Conservation (phyloP, 2,888 invertebrate genomes). For the Nezara viridula region DNA sequence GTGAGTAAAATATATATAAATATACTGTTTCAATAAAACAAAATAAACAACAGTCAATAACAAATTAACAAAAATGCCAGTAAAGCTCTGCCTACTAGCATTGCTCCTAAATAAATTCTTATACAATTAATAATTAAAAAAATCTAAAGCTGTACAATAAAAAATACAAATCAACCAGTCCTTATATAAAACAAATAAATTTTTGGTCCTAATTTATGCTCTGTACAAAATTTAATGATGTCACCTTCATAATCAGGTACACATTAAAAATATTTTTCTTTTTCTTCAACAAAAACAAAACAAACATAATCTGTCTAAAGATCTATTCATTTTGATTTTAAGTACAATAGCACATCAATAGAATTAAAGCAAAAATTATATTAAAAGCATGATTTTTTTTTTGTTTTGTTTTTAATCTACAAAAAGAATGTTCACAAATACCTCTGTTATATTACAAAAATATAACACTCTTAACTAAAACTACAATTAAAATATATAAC, state of each 20-base stretch:
- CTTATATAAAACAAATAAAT: constrained; percentile 43
- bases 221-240: constrained; percentile 43
- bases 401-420: not conserved
- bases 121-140: constrained; percentile 37
- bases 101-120: constrained; percentile 19
- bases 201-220: constrained; percentile 41
- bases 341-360: constrained; percentile 45
- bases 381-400: constrained; percentile 7
- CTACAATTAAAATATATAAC: constrained; percentile 32
- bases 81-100: constrained; percentile 36
- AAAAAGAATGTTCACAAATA: constrained; percentile 37
- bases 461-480: constrained; percentile 28
- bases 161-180: constrained; percentile 41
- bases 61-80: constrained; percentile 53
- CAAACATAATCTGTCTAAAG: constrained; percentile 19
- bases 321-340: constrained; percentile 49
- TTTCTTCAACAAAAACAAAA: constrained; percentile 32
- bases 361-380: constrained; percentile 8
- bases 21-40: constrained; percentile 55
- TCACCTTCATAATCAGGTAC: constrained; percentile 29
- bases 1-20: constrained; percentile 48
- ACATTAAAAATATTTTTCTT: constrained; percentile 38
- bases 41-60: constrained; percentile 55
- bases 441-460: constrained; percentile 39
- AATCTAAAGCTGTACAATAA: constrained; percentile 48